Evolutionary conservation across 1,140 invertebrate species (phyloP).

Genomic region (Macrosteles quadrilineatus): DNA sequence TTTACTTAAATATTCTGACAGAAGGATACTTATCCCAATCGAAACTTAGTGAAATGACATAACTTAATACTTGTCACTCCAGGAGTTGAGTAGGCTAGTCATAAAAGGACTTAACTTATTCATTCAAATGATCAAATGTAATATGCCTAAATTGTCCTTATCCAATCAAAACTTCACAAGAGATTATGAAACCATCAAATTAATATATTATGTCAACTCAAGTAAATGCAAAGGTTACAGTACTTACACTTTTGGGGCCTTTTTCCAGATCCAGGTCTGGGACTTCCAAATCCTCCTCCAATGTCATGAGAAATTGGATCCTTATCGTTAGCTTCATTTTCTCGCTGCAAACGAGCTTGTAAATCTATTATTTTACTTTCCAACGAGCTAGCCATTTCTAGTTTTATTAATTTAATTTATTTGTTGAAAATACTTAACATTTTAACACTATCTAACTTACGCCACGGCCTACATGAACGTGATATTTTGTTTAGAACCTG

Average conservation of each 20-base stretch:
- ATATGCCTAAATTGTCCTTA: too few relatives aligned
- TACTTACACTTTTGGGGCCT: constrained; percentile 43
- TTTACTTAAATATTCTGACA: too few relatives aligned
- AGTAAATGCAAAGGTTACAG: constrained; percentile 31
- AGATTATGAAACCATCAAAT: too few relatives aligned
- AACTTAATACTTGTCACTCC: too few relatives aligned
- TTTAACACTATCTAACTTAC: constrained; percentile 29
- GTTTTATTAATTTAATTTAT: constrained; percentile 15
- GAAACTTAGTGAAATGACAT: too few relatives aligned
- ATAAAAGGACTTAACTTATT: too few relatives aligned
- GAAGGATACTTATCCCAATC: too few relatives aligned
- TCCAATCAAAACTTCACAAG: too few relatives aligned
- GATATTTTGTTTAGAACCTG: constrained; percentile 3
- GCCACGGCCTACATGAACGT: neutral
- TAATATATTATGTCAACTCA: too few relatives aligned
- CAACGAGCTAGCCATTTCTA: constrained; percentile 51
- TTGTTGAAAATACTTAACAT: constrained; percentile 33
- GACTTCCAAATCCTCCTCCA: constrained; percentile 33
- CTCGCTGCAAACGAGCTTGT: constrained; percentile 62
- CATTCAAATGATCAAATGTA: too few relatives aligned
- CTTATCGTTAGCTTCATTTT: constrained; percentile 61
- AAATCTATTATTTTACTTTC: constrained; percentile 64
- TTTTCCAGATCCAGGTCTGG: constrained; percentile 40
- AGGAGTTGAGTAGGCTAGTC: too few relatives aligned
- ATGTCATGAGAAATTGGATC: constrained; percentile 40